Evolutionary conservation across 2,888 invertebrate genomes (phyloP), one percentile per base, ranked within the genome.

Genomic region (Oxytorus armatus): DNA sequence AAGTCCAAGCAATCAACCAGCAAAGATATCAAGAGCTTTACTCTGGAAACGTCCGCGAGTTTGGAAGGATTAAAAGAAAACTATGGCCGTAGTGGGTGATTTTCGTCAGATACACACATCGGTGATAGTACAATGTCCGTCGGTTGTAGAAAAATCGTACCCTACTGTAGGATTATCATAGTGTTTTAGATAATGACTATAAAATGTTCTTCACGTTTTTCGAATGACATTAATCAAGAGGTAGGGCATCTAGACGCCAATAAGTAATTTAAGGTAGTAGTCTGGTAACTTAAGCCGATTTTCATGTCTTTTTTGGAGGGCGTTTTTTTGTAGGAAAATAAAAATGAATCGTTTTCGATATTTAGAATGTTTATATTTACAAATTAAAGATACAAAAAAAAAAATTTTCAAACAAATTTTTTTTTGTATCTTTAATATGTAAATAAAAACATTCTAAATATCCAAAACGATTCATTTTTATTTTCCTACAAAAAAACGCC

Each of bases 1-100:
- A 74, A 49, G 25, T 57, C 69, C 74, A 55, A 74, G 47, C 55
- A 74, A 79, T 79, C 69, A 55, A 47, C 18, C 69, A 16, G 21
- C 53, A 53, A 39, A 63, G 47, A 69, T 69, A 55, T 16, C 25
- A 36, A 11, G 14, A 69, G 18, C 7, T 51, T 25, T 44, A 63
- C 16, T 33, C 11, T 42, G 42, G 47, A 29, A 72, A 36, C 18
- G 16, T 47, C 51, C 16, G 21, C n/a, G 23, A 77, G 36, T 57
- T 72, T 51, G 29, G 25, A 49, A 25, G 63, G 55, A 25, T 77
- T 65, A 57, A 70, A 18, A 61, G 23, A 51, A 42, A 42, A 14
- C 21, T 21, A 1, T 36, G 36, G 14, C 44, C 18, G 51, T 53
- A 53, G 39, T 44, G 29, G 14, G 44, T 21, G 39, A 55, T 65